Percentiles rank a stretch among this genome's conserved stretches.
Evolutionary conservation across 2,888 invertebrate genomes (phyloP).

Genomic region (Bellardia bayeri): DNA sequence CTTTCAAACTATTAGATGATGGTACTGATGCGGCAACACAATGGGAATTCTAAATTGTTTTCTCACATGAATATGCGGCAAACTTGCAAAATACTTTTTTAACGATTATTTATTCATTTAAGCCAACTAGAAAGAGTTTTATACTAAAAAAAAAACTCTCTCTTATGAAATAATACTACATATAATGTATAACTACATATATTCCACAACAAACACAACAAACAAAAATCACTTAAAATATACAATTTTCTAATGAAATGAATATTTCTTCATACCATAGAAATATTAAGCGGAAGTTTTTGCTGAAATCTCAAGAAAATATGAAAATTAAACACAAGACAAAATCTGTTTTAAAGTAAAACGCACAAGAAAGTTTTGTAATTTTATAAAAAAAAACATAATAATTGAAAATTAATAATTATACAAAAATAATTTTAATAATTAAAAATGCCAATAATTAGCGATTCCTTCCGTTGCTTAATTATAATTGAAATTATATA

Average conservation of each 20-base stretch:
- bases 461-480: slow-evolving; percentile 78
- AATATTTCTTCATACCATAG: slow-evolving; percentile 68
- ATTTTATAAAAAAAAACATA: slow-evolving; percentile 60
- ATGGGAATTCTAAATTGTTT: slow-evolving; percentile 93
- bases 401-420: slow-evolving; percentile 41
- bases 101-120: slow-evolving; percentile 67
- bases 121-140: slow-evolving; percentile 53
- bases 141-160: slow-evolving; percentile 37
- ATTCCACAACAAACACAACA: slow-evolving; percentile 53
- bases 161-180: slow-evolving; percentile 69
- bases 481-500: slow-evolving; percentile 68
- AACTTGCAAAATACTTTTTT: slow-evolving; percentile 54
- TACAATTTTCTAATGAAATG: slow-evolving; percentile 65
- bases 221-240: slow-evolving; percentile 45
- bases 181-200: slow-evolving; percentile 72
- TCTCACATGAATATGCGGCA: not conserved
- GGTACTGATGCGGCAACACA: slow-evolving; percentile 93
- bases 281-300: slow-evolving; percentile 71
- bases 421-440: slow-evolving; percentile 34
- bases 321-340: slow-evolving; percentile 48
- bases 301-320: slow-evolving; percentile 68
- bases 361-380: slow-evolving; percentile 65
- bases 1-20: slow-evolving; percentile 92
- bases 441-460: slow-evolving; percentile 74
- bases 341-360: slow-evolving; percentile 61